Evolutionary conservation across 2,888 invertebrate species (phyloP).

Genomic region (Phanerotoma sp.): DNA sequence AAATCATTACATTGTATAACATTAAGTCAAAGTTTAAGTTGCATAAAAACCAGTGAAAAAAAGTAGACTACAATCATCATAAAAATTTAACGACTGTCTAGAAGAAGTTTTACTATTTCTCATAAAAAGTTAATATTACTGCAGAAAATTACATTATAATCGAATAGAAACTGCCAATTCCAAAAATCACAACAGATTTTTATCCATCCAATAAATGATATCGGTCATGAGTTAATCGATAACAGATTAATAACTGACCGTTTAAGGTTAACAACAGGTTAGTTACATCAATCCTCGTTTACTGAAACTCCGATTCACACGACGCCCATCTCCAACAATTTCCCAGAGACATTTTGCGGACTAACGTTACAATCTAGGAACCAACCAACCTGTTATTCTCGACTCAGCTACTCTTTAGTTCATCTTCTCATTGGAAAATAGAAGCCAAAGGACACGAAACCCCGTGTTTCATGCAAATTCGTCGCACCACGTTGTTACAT

Average conservation of each 20-base stretch:
- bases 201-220: no score
- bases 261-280: not conserved
- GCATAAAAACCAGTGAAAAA: no score
- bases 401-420: not conserved
- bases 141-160: no score
- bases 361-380: not conserved
- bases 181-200: no score
- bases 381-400: constrained; percentile 1
- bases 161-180: no score
- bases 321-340: not conserved
- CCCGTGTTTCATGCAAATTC: not conserved
- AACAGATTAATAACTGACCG: not conserved
- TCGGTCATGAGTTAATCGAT: not conserved
- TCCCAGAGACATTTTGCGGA: not conserved
- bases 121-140: no score
- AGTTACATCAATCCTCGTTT: not conserved
- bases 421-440: not conserved
- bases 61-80: no score
- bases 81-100: no score
- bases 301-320: constrained; percentile 3
- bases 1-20: no score
- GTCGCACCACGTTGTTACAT: not conserved
- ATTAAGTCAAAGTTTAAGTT: no score
- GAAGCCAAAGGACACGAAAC: constrained; percentile 1
- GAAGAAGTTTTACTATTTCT: no score